phyloP scores from a whole-genome alignment of 2,888 invertebrate genomes.

The Scaptodrosophila latifasciaeformis region DNA sequence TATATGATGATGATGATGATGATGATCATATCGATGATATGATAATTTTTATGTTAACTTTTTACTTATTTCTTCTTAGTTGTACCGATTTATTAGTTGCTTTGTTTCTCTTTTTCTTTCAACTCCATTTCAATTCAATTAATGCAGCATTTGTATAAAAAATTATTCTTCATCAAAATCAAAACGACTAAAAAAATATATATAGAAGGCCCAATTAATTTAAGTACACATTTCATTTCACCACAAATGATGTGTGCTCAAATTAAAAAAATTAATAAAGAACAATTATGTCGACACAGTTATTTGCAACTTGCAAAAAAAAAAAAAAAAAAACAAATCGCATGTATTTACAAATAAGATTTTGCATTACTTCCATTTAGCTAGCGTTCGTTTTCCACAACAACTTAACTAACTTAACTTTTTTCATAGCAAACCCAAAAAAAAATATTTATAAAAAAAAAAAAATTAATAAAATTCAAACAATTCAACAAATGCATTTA shows the following conservation, averaged over 20 bases:
- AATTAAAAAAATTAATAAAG: background rate
- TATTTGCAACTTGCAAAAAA: background rate
- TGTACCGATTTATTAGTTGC: conserved; percentile 24
- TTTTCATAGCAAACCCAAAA: conserved; percentile 28
- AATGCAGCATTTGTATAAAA: conserved; percentile 33
- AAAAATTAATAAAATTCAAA: conserved; percentile 10
- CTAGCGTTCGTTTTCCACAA: conserved; percentile 33
- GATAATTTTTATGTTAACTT: background rate
- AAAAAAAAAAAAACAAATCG: background rate
- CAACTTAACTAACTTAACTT: conserved; percentile 24
- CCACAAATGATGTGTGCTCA: background rate
- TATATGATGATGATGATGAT: conserved; percentile 31
- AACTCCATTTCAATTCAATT: conserved; percentile 19
- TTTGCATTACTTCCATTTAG: conserved; percentile 35
- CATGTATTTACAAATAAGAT: conserved; percentile 16
- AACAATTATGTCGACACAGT: too few species aligned
- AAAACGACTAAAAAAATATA: background rate
- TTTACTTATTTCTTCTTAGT: conserved; percentile 15
- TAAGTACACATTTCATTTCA: too few species aligned
- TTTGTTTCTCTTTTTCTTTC: too few species aligned
- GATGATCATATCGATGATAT: conserved; percentile 17
- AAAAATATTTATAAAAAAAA: conserved; percentile 3
- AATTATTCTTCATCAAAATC: conserved; percentile 39
- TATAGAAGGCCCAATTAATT: background rate
- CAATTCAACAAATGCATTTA: conserved; percentile 24